Percentiles rank a stretch among this genome's conserved stretches.
These are phyloP conservation scores for Hemithea aestivaria DNA, from an alignment of 2,888 invertebrate species.

Conservation along the genomic window DNA sequence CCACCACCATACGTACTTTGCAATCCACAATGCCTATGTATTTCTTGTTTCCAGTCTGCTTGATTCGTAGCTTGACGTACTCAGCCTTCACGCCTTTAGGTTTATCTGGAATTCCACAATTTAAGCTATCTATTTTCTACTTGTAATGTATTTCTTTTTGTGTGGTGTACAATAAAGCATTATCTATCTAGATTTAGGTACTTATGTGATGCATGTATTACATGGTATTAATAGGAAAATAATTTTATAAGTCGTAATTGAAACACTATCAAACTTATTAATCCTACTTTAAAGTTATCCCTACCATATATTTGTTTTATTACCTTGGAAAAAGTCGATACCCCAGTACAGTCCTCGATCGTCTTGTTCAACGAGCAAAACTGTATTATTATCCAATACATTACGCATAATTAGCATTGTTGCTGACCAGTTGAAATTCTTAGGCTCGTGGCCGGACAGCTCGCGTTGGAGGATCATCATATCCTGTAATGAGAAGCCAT, in stretches of 20 bases:
- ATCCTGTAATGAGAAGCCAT: too few species aligned
- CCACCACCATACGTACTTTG: slow-evolving; percentile 44
- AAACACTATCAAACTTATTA: too few species aligned
- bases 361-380: slow-evolving; percentile 42
- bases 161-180: too few species aligned
- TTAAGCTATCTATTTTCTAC: too few species aligned
- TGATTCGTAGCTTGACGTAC: slow-evolving; percentile 40
- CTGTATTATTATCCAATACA: slow-evolving; percentile 19
- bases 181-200: too few species aligned
- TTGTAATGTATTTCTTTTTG: too few species aligned
- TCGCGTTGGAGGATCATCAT: slow-evolving; percentile 33
- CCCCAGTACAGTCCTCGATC: slow-evolving; percentile 47
- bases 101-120: slow-evolving; percentile 32
- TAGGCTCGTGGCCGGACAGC: slow-evolving; percentile 34
- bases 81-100: slow-evolving; percentile 21
- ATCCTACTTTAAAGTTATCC: too few species aligned
- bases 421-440: slow-evolving; percentile 47
- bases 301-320: too few species aligned
- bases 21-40: slow-evolving; percentile 48
- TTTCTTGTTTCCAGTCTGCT: slow-evolving; percentile 47
- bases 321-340: slow-evolving; percentile 38
- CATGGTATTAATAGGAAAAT: too few species aligned
- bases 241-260: too few species aligned
- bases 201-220: too few species aligned
- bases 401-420: slow-evolving; percentile 41